Percentiles rank a stretch among this genome's conserved stretches.
Conservation (phyloP, 2,797 vertebrate genomes). For the Melanotaenia parkinsoni region DNA sequence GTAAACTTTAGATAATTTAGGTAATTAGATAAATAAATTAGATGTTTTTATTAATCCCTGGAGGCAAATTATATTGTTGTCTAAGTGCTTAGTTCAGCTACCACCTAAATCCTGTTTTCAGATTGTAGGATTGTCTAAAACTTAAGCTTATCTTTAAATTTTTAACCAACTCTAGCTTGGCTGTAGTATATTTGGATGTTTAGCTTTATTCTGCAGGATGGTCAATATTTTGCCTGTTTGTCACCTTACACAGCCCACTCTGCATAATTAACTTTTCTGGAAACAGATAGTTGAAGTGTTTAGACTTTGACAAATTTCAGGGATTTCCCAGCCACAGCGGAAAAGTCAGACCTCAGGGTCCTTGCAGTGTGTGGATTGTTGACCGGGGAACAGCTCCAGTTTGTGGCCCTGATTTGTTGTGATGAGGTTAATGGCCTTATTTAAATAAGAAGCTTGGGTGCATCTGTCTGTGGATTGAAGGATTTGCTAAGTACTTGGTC, state of each 20-base stretch:
- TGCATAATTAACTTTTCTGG: slow-evolving; percentile 11
- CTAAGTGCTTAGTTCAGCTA: no score
- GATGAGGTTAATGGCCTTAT: slow-evolving; percentile 69
- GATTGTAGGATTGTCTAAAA: not conserved
- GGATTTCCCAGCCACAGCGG: not conserved
- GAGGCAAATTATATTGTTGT: not conserved
- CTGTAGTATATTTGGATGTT: not conserved
- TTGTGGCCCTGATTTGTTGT: slow-evolving; percentile 25
- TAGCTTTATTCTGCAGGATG: not conserved
- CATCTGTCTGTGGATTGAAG: slow-evolving; percentile 57
- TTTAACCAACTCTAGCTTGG: not conserved
- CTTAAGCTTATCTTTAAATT: not conserved
- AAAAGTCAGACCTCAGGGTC: slow-evolving; percentile 5
- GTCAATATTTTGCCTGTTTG: not conserved
- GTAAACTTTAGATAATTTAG: not conserved
- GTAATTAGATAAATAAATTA: not conserved
- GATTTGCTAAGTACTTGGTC: slow-evolving; percentile 61
- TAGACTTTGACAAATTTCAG: not conserved
- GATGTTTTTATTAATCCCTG: not conserved
- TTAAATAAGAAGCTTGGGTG: slow-evolving; percentile 69
- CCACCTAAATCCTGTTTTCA: not conserved
- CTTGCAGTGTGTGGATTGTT: slow-evolving; percentile 14
- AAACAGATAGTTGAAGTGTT: not conserved
- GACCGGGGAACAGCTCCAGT: slow-evolving; percentile 25
- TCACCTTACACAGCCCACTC: not conserved